These are phyloP conservation scores for Gerosis bhagava DNA, from an alignment of 2,888 invertebrate species.

Conservation along the genomic window DNA sequence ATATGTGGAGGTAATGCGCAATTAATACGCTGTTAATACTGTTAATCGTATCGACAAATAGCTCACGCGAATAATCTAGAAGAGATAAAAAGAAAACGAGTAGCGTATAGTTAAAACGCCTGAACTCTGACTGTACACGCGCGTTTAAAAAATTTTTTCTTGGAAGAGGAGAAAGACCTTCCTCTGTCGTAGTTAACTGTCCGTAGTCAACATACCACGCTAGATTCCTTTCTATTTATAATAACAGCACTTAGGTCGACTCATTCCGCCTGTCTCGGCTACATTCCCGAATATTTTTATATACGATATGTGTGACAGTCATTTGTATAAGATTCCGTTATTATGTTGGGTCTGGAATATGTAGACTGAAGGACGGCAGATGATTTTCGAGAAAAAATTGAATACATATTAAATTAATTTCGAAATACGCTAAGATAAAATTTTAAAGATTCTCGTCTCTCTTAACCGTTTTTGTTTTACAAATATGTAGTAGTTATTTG, in stretches of 20 bases:
- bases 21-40: too few species aligned
- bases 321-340: constrained; percentile 16
- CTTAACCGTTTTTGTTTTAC: too few species aligned
- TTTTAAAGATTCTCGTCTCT: too few species aligned
- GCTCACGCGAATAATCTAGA: not conserved
- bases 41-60: too few species aligned
- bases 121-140: constrained; percentile 2
- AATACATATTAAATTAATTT: too few species aligned
- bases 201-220: constrained; percentile 38
- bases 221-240: constrained; percentile 54
- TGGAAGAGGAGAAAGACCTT: constrained; percentile 20
- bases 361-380: too few species aligned
- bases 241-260: constrained; percentile 39
- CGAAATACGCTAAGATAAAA: too few species aligned
- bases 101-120: constrained; percentile 1
- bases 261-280: constrained; percentile 41
- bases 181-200: constrained; percentile 18
- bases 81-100: constrained; percentile 4
- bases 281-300: constrained; percentile 44
- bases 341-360: not conserved
- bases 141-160: constrained; percentile 14
- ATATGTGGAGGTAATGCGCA: too few species aligned
- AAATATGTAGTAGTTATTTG: too few species aligned
- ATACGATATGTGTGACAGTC: constrained; percentile 25
- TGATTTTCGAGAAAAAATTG: too few species aligned